phyloP scores from a whole-genome alignment of 2,113 vertebrate species.

The Andinoacara biseriatus region DNA sequence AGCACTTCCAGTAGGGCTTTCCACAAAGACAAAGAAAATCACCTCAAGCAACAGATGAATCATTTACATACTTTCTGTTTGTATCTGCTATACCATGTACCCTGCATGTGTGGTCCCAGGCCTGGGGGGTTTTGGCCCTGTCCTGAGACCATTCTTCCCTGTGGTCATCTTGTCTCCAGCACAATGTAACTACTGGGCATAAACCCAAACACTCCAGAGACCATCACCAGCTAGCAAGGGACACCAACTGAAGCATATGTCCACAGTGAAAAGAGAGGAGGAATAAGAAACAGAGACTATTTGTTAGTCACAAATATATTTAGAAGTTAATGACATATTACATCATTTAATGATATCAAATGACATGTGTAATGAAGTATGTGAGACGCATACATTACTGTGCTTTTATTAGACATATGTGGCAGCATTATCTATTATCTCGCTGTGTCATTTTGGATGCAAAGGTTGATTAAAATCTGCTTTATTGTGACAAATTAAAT shows the following conservation, averaged over 20 bases:
- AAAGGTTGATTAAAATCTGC: slow-evolving; percentile 11
- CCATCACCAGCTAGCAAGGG: slow-evolving; percentile 50
- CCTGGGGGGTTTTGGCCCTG: slow-evolving; percentile 56
- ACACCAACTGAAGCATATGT: slow-evolving; percentile 65
- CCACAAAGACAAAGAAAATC: slow-evolving; percentile 29
- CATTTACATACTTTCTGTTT: slow-evolving; percentile 46
- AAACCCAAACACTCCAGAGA: slow-evolving; percentile 67
- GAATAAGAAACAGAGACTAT: slow-evolving; percentile 5
- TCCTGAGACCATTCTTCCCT: slow-evolving; percentile 55
- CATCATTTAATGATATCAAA: slow-evolving; percentile 15
- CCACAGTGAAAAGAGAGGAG: slow-evolving; percentile 23
- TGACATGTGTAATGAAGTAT: slow-evolving; percentile 18
- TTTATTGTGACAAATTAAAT: slow-evolving; percentile 26
- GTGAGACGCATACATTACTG: neutral
- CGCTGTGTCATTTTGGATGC: neutral
- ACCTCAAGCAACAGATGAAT: slow-evolving; percentile 21
- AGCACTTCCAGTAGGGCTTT: slow-evolving; percentile 22
- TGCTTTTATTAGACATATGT: slow-evolving; percentile 4
- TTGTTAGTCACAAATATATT: slow-evolving; percentile 21
- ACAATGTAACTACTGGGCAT: slow-evolving; percentile 69
- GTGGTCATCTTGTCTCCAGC: slow-evolving; percentile 66
- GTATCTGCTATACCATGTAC: slow-evolving; percentile 17
- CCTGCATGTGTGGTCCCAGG: slow-evolving; percentile 55
- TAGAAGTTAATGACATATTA: neutral
- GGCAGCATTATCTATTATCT: neutral